phyloP scores from a whole-genome alignment of 2,888 invertebrate genomes.

The Acronicta leporina region DNA sequence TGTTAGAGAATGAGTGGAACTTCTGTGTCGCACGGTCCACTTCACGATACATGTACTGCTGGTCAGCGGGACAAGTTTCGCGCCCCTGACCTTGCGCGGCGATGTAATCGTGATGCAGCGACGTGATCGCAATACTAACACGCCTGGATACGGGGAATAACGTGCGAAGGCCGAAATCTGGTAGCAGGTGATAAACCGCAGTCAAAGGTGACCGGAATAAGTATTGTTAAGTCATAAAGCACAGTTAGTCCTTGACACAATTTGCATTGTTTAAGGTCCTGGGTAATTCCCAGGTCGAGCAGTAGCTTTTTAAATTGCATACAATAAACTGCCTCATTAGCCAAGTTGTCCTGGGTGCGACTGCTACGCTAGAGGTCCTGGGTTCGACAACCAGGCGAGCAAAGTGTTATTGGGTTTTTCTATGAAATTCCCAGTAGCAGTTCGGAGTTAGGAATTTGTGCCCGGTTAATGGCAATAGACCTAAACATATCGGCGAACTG shows the following conservation, averaged over 20 bases:
- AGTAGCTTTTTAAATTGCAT: too few relatives aligned
- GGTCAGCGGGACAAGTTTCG: slow-evolving; percentile 26
- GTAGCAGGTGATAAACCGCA: slow-evolving; percentile 39
- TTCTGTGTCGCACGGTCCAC: slow-evolving; percentile 18
- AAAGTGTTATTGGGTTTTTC: too few relatives aligned
- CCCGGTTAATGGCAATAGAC: too few relatives aligned
- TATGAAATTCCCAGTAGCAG: too few relatives aligned
- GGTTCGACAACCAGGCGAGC: too few relatives aligned
- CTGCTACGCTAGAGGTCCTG: too few relatives aligned
- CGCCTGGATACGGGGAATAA: slow-evolving; percentile 38
- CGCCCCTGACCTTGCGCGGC: slow-evolving; percentile 46
- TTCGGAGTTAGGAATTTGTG: too few relatives aligned
- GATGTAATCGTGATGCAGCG: slow-evolving; percentile 43
- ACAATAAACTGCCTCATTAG: too few relatives aligned
- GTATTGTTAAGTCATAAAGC: slow-evolving; percentile 28
- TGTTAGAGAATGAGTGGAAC: not conserved
- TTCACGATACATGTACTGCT: slow-evolving; percentile 35
- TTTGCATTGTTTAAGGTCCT: slow-evolving; percentile 1
- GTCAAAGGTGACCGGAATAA: slow-evolving; percentile 35
- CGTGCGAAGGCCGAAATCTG: slow-evolving; percentile 43
- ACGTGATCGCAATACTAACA: slow-evolving; percentile 43
- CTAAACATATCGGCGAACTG: too few relatives aligned
- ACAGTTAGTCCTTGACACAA: slow-evolving; percentile 36
- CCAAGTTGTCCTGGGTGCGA: too few relatives aligned
- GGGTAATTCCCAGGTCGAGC: too few relatives aligned